A percentile compares a stretch with the other conserved stretches of the same genome.
Conservation (phyloP, 2,888 invertebrate genomes). For the Dolichomitus sp. region DNA sequence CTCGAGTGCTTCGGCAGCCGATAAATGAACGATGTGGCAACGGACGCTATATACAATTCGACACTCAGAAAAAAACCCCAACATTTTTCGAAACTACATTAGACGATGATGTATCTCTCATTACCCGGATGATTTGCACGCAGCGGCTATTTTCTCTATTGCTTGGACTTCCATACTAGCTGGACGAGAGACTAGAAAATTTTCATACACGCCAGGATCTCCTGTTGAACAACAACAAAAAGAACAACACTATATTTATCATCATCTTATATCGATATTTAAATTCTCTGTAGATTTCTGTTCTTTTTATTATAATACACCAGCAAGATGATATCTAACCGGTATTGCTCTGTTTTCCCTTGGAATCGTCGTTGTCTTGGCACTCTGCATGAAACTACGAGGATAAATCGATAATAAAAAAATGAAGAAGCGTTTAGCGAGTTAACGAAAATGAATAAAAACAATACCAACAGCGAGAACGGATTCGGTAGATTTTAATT, state of each 20-base stretch:
- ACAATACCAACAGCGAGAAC: slow-evolving; percentile 89
- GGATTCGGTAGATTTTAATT: slow-evolving; percentile 88
- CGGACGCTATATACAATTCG: slow-evolving; percentile 86
- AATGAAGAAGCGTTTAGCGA: slow-evolving; percentile 18
- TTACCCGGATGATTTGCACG: slow-evolving; percentile 88
- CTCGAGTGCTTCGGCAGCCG: slow-evolving; percentile 88
- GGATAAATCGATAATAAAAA: slow-evolving; percentile 30
- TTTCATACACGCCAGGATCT: slow-evolving; percentile 89
- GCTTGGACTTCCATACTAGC: slow-evolving; percentile 90
- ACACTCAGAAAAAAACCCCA: not conserved
- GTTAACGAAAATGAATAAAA: slow-evolving; percentile 1
- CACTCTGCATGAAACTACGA: slow-evolving; percentile 92
- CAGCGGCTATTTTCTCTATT: slow-evolving; percentile 88
- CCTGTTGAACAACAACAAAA: slow-evolving; percentile 61
- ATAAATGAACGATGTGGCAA: slow-evolving; percentile 91
- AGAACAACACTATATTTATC: too few species aligned
- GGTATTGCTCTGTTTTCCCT: slow-evolving; percentile 33
- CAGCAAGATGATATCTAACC: slow-evolving; percentile 10
- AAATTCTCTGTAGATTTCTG: not conserved
- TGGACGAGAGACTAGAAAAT: slow-evolving; percentile 90
- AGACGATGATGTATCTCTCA: too few species aligned
- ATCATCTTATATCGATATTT: not conserved
- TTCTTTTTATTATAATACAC: too few species aligned
- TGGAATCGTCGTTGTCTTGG: slow-evolving; percentile 87
- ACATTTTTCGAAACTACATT: not conserved